Conservation (phyloP, 2,888 invertebrate species). For the Chymomyza caudatula region DNA sequence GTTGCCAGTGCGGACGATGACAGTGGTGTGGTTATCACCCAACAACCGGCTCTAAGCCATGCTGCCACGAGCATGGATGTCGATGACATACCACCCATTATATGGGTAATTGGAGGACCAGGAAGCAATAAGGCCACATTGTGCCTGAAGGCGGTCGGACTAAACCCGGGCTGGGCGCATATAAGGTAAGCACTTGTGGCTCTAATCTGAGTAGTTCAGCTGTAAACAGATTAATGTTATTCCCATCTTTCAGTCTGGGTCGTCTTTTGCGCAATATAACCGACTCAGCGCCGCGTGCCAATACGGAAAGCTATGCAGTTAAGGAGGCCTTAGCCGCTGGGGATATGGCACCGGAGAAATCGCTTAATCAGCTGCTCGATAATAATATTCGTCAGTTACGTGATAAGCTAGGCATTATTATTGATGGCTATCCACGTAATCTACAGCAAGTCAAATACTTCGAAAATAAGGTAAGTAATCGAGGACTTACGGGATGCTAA, state of each 20-base stretch:
- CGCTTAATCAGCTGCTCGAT: constrained; percentile 87
- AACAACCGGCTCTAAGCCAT: constrained; percentile 57
- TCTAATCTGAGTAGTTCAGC: too few relatives aligned
- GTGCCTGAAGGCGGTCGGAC: constrained; percentile 85
- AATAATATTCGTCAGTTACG: constrained; percentile 82
- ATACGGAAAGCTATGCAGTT: constrained; percentile 83
- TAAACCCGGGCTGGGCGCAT: constrained; percentile 87
- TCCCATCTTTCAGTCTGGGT: constrained; percentile 82
- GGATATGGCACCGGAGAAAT: constrained; percentile 88
- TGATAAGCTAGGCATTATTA: constrained; percentile 87
- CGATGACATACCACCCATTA: constrained; percentile 75
- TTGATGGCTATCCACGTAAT: constrained; percentile 97
- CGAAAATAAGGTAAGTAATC: constrained; percentile 86
- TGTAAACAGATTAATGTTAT: background rate
- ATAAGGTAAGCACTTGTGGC: constrained; percentile 79
- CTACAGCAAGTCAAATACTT: constrained; percentile 92
- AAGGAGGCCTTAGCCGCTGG: constrained; percentile 86
- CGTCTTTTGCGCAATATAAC: constrained; percentile 87
- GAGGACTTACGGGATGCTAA: background rate
- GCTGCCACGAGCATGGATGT: constrained; percentile 49
- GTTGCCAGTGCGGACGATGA: constrained; percentile 39
- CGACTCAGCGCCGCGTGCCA: constrained; percentile 82
- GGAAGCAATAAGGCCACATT: constrained; percentile 92
- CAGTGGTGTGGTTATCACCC: constrained; percentile 62
- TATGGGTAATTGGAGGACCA: constrained; percentile 89